phyloP scores from a whole-genome alignment of 2,113 vertebrate species.

The Neolamprologus toae region DNA sequence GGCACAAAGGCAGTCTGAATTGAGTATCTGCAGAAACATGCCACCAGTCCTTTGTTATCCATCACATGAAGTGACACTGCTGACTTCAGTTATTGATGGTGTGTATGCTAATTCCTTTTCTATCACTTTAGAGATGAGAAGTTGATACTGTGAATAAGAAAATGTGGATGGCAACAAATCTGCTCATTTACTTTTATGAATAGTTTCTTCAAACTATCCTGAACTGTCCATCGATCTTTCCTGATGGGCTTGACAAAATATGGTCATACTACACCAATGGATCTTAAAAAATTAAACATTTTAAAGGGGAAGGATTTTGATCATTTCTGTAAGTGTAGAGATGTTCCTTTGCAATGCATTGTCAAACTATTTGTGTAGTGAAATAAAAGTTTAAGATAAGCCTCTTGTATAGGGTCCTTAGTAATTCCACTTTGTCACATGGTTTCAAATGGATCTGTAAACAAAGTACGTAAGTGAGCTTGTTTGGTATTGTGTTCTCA shows the following conservation, averaged over 20 bases:
- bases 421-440: background rate
- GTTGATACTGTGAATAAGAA: conserved; percentile 45
- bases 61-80: conserved; percentile 29
- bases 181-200: conserved; percentile 52
- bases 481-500: conserved; percentile 52
- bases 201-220: conserved; percentile 41
- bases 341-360: background rate
- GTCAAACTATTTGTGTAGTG: background rate
- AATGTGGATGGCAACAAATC: conserved; percentile 38
- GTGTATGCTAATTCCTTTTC: conserved; percentile 51
- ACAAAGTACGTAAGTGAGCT: conserved; percentile 25
- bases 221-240: conserved; percentile 38
- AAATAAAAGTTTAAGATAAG: background rate
- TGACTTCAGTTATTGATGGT: conserved; percentile 56
- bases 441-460: conserved; percentile 29
- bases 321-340: background rate
- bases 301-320: background rate
- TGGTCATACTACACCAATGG: background rate
- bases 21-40: conserved; percentile 23
- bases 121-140: conserved; percentile 45
- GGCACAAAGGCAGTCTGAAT: background rate
- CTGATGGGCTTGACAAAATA: conserved; percentile 26
- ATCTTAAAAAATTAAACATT: background rate
- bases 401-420: background rate
- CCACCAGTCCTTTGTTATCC: conserved; percentile 50